phyloP scores from a whole-genome alignment of 92 coral and sea anemone species.

The Paragorgia papillata region DNA sequence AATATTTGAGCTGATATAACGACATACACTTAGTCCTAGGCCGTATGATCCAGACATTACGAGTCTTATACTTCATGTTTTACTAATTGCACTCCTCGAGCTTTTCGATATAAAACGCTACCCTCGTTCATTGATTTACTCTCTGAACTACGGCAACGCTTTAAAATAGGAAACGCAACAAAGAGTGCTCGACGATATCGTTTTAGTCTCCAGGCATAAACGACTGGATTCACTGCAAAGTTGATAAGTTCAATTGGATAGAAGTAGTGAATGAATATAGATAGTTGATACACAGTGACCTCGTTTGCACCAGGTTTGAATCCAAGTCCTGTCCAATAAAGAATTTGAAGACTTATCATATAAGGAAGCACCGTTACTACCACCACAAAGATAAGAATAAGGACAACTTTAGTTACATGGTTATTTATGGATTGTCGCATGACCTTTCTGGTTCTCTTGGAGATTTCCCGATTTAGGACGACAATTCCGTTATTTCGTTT shows the following conservation, averaged over 20 bases:
- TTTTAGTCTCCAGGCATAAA: slow-evolving; percentile 24
- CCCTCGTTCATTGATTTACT: too few species aligned
- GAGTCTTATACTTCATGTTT: too few species aligned
- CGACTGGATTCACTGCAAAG: slow-evolving; percentile 13
- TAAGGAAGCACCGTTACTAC: slow-evolving; percentile 16
- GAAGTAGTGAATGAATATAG: not conserved
- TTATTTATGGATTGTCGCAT: not conserved
- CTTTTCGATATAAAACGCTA: too few species aligned
- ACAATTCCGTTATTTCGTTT: not conserved
- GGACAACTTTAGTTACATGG: slow-evolving; percentile 12
- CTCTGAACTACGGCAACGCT: too few species aligned
- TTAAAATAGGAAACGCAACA: too few species aligned
- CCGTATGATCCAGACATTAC: too few species aligned
- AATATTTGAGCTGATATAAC: too few species aligned
- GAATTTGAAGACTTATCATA: slow-evolving; percentile 10
- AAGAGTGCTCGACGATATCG: slow-evolving; percentile 16
- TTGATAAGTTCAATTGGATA: slow-evolving; percentile 12
- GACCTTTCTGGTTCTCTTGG: not conserved
- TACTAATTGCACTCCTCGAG: too few species aligned
- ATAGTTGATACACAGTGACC: not conserved
- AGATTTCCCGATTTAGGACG: slow-evolving; percentile 1
- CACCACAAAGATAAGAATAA: not conserved
- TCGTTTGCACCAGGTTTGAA: not conserved
- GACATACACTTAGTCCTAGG: too few species aligned
- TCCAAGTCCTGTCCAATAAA: not conserved